Percentiles rank a stretch among this genome's conserved stretches.
phyloP scores from a whole-genome alignment of 2,797 vertebrate species.

The Thripadectes ignobilis region DNA sequence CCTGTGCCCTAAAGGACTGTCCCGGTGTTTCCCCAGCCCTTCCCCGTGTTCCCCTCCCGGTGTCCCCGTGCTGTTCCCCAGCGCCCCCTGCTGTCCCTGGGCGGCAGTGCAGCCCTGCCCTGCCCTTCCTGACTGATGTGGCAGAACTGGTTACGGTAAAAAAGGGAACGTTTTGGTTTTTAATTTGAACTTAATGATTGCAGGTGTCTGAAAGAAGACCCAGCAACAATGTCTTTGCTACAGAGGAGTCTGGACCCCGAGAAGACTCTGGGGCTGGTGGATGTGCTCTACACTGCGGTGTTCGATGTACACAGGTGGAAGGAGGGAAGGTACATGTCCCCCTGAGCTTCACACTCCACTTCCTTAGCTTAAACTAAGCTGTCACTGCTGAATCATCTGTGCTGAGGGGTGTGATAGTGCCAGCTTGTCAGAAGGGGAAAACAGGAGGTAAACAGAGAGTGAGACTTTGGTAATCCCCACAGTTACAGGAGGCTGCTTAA shows the following conservation, averaged over 20 bases:
- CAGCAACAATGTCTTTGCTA: slow-evolving; percentile 97
- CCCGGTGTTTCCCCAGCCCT: too few species aligned
- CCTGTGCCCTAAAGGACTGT: neutral
- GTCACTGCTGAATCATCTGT: neutral
- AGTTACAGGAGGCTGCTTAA: neutral
- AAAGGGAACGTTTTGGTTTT: neutral
- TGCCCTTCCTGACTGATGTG: neutral
- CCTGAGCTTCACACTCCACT: neutral
- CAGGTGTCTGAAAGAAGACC: slow-evolving; percentile 99
- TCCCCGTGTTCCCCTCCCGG: too few species aligned
- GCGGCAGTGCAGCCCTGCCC: neutral
- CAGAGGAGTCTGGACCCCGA: slow-evolving; percentile 97
- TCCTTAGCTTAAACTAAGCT: neutral
- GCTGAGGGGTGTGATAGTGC: neutral
- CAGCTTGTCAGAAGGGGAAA: neutral
- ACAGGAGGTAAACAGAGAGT: neutral
- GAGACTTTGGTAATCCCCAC: neutral
- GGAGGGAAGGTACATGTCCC: slow-evolving; percentile 84
- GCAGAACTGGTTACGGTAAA: neutral
- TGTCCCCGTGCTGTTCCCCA: neutral
- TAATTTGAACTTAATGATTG: neutral
- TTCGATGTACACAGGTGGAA: slow-evolving; percentile 95
- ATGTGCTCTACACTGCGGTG: slow-evolving; percentile 94
- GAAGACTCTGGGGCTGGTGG: slow-evolving; percentile 94
- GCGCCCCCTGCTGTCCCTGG: neutral